phyloP scores from a whole-genome alignment of 2,888 invertebrate genomes.

The Drosophila fungiperda region DNA sequence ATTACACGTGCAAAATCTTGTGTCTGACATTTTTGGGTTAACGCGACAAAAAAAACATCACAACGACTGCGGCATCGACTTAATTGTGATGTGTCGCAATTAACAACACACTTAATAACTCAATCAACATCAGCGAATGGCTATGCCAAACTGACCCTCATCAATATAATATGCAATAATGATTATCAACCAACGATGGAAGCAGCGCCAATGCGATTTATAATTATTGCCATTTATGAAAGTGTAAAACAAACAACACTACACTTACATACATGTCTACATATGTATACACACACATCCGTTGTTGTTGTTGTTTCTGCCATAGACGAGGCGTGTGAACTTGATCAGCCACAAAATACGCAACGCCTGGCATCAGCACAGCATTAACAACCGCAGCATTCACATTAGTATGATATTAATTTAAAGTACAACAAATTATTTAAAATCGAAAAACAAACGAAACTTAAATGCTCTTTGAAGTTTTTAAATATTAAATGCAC shows the following conservation, averaged over 20 bases:
- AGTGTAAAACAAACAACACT: constrained; percentile 39
- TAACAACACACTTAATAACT: constrained; percentile 72
- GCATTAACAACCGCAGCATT: constrained; percentile 56
- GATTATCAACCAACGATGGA: constrained; percentile 10
- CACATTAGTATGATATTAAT: constrained; percentile 64
- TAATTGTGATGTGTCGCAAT: constrained; percentile 57
- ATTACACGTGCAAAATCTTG: constrained; percentile 64
- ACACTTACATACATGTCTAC: constrained; percentile 6
- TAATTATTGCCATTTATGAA: constrained; percentile 66
- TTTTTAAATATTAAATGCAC: neutral
- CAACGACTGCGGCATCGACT: constrained; percentile 6
- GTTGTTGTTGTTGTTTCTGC: constrained; percentile 7
- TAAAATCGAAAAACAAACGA: constrained; percentile 9
- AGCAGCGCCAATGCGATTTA: constrained; percentile 25
- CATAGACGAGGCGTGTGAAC: constrained; percentile 57
- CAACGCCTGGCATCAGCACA: constrained; percentile 12
- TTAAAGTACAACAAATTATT: constrained; percentile 34
- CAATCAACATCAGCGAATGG: constrained; percentile 51
- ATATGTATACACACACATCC: constrained; percentile 8
- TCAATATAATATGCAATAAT: constrained; percentile 46
- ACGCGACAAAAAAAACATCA: constrained; percentile 64
- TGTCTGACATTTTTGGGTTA: constrained; percentile 74
- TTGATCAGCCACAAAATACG: constrained; percentile 67
- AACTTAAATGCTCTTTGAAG: constrained; percentile 28
- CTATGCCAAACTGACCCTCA: constrained; percentile 59